Evolutionary conservation across 1,140 invertebrate species (phyloP), one percentile per base, ranked within the genome.

Genomic region (Schlechtendalia chinensis): DNA sequence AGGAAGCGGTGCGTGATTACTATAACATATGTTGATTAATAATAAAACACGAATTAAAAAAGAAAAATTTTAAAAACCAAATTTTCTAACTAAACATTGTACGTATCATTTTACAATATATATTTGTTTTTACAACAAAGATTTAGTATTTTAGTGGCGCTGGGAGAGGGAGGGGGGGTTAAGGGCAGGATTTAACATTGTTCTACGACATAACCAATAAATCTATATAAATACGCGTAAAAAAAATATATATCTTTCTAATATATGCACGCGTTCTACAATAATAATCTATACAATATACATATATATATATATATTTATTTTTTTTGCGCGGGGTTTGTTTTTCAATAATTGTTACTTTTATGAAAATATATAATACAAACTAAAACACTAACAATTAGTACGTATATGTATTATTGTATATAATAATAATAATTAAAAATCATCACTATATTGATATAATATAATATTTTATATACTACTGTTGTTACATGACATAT

Each of bases 371-470:
- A 54, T 72, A 72, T 72, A 53, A 54, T 72, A 72, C 69, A 72
- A 72, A 72, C 27, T 72, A 72, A 53, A 72, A 72, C 54, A 72
- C 50, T 72, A 72, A 72, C 69, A 72, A 72, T 17, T 72, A 53
- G 19, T 71, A 67, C 32, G 39, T 53, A 50, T 50, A 27, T 27
- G 45, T 50, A 71, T 50, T 17, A 17, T 6, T 63, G 19, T 29
- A 65, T 39, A 69, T 69, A 69, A 53, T 50, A 50, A 71, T 71
- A 69, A 50, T 32, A 72, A 54, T 53, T 71, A 29, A 39, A 53
- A 72, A 54, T n/a, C 8, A 29, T 29, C 29, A 54, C 32, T 39
- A 29, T 27, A 72, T 54, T 54, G 10, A 71, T 71, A 39, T 39
- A 39, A 39, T 39, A 39, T 39, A n/a, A n/a, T n/a, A 8, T 39